Evolutionary conservation across 2,113 vertebrate species (phyloP), one percentile per base, ranked within the genome.

Genomic region (Peromyscus leucopus): DNA sequence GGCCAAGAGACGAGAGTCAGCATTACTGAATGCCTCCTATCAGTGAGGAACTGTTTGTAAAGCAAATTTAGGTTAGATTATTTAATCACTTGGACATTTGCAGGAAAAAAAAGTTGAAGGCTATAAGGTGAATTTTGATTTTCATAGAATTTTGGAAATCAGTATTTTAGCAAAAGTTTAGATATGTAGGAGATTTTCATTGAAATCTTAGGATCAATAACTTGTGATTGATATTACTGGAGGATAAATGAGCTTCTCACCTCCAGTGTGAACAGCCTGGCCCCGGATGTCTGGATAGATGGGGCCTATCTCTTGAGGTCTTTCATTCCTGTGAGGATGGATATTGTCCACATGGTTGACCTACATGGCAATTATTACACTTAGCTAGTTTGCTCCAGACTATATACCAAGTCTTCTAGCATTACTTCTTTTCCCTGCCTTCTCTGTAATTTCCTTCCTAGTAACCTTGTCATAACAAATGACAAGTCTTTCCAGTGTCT

Each of bases 381-480:
- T 92, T 83, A 80, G 36, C 55, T 79, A 2, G 93, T 94, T 80
- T 80, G 19, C 48, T 93, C 78, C 55, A 84, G 48, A 87, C 36
- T 74, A 31, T 84, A 2, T 79, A 86, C 80, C 51, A 57, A 94
- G 28, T 94, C 21, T 74, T 82, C 5, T 7, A 6, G 10, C 33
- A 79, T 96, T 92, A 87, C 48, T 93, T 33, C 61, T 48, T 72
- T 89, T n/a, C 17, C 57, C 91, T 90, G 65, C 31, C 75, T 94
- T 89, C 39, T 93, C n/a, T 74, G 19, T 87, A 87, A 87, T 94
- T 28, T 39, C 42, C 95, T 94, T 94, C 33, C 71, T 95, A 82
- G 92, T 92, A 96, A 90, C 90, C 83, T 94, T 65, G 67, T 89
- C 76, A 95, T 91, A 89, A 69, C 85, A 89, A 89, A 75, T 96